These are phyloP conservation scores for Platyscapa corneri DNA, from an alignment of 1,140 invertebrate species.

Conservation along the genomic window DNA sequence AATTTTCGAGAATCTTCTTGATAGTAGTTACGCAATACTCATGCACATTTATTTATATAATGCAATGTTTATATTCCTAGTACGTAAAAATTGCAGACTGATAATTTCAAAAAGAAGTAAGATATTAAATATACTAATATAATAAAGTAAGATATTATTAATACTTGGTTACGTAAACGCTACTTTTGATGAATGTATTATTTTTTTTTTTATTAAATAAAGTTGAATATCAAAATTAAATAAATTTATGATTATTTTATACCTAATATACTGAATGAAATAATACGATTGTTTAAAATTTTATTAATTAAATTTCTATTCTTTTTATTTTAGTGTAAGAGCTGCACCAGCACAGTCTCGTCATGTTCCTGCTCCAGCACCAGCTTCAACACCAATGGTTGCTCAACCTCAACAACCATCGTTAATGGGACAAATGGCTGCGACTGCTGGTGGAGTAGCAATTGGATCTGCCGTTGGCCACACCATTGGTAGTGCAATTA, in stretches of 20 bases:
- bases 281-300: background rate
- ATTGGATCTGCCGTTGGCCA: conserved; percentile 92
- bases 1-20: background rate
- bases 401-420: conserved; percentile 78
- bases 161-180: too few species aligned
- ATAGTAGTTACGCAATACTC: conserved; percentile 44
- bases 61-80: background rate
- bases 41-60: background rate
- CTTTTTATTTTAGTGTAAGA: conserved; percentile 60
- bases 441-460: conserved; percentile 92
- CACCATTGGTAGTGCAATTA: conserved; percentile 87
- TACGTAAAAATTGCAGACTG: too few species aligned
- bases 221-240: too few species aligned
- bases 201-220: too few species aligned
- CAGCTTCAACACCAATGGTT: conserved; percentile 72
- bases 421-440: conserved; percentile 90
- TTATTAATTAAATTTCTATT: too few species aligned
- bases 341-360: conserved; percentile 65
- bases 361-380: conserved; percentile 72
- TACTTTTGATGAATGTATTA: too few species aligned
- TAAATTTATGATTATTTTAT: too few species aligned
- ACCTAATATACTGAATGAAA: too few species aligned
- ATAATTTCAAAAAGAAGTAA: too few species aligned
- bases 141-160: too few species aligned
- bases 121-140: too few species aligned